A percentile compares a stretch with the other conserved stretches of the same genome.
Conservation (phyloP, 2,113 vertebrate genomes). For the Anser cygnoides region DNA sequence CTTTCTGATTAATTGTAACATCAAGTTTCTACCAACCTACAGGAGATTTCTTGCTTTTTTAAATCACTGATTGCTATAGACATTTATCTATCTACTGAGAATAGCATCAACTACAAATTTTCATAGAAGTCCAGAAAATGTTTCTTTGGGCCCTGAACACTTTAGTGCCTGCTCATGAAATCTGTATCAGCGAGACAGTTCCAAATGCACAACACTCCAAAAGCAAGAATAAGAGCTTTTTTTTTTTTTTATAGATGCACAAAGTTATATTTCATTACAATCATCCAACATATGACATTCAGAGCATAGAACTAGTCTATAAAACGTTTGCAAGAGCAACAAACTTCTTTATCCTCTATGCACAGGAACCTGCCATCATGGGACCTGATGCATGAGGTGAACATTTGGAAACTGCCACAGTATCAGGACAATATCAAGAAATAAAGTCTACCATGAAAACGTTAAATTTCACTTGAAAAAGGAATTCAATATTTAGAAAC, state of each 20-base stretch:
- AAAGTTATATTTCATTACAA: neutral
- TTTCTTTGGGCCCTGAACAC: neutral
- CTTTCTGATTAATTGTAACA: neutral
- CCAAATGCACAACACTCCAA: neutral
- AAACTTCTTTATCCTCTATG: neutral
- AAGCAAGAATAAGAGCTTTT: neutral
- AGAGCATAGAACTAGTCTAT: neutral
- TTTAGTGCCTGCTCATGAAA: neutral
- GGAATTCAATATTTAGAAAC: neutral
- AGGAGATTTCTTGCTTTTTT: neutral
- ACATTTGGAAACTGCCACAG: neutral
- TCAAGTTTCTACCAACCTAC: neutral
- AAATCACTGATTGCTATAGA: neutral
- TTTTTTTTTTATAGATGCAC: neutral
- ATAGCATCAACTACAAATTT: neutral
- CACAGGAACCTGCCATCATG: neutral
- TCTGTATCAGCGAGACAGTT: neutral
- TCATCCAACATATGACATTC: neutral
- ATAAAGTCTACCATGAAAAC: neutral
- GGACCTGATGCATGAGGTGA: neutral
- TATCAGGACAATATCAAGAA: neutral
- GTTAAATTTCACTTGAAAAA: neutral
- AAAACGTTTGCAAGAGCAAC: neutral
- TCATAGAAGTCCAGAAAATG: neutral
- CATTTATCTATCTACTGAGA: neutral